phyloP scores from a whole-genome alignment of 2,113 vertebrate species.

The Oceanodroma tethys region DNA sequence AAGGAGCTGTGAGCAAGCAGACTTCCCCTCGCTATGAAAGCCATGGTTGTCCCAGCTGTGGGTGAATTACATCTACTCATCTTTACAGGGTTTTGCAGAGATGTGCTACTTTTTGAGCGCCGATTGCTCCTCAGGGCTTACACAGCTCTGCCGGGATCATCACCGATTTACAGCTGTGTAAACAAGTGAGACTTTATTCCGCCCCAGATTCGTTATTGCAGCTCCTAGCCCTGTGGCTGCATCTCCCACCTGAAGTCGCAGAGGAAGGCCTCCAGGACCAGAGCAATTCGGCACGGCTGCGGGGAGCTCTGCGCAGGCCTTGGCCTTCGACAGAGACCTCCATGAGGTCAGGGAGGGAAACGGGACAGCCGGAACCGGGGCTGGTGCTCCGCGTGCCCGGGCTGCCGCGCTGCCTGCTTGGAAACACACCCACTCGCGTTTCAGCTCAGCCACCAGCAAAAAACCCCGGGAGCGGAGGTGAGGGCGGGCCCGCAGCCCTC shows the following conservation, averaged over 20 bases:
- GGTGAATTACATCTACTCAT: too few relatives aligned
- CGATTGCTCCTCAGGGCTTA: background rate
- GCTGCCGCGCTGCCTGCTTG: rapidly evolving
- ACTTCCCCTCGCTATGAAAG: rapidly evolving
- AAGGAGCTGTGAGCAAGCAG: background rate
- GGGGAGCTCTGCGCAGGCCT: rapidly evolving
- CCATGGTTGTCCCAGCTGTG: background rate
- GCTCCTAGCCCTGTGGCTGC: too few relatives aligned
- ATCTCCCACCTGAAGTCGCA: rapidly evolving
- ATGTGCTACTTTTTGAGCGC: background rate
- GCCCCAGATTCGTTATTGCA: too few relatives aligned
- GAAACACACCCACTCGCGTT: background rate
- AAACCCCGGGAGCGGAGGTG: rapidly evolving
- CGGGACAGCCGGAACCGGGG: rapidly evolving
- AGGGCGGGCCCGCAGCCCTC: background rate
- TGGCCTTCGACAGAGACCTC: background rate
- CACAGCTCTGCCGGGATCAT: background rate
- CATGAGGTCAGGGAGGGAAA: too few relatives aligned
- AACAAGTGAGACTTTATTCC: background rate
- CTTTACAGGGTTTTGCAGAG: too few relatives aligned
- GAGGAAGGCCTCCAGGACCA: too few relatives aligned
- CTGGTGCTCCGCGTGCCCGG: rapidly evolving
- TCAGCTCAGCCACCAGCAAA: rapidly evolving
- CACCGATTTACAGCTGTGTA: rapidly evolving
- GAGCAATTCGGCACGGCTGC: background rate